Evolutionary conservation across 2,113 vertebrate genomes (phyloP).

Genomic region (Nibea coibor): DNA sequence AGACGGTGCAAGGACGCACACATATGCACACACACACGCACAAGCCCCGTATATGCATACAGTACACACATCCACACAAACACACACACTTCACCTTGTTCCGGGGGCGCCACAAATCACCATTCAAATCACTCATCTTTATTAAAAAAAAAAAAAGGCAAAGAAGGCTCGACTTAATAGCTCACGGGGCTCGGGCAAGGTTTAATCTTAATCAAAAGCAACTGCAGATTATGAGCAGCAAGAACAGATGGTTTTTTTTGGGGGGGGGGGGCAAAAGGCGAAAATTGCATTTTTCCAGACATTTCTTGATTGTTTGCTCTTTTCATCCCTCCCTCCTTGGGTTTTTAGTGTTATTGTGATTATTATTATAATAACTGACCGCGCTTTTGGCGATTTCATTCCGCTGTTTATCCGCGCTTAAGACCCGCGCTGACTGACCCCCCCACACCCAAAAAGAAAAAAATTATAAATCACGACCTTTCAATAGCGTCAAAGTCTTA

Average conservation of each 20-base stretch:
- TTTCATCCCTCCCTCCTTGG: constrained; percentile 23
- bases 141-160: constrained; percentile 53
- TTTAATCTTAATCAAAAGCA: constrained; percentile 81
- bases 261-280: background rate
- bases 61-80: background rate
- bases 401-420: constrained; percentile 81
- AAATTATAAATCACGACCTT: constrained; percentile 57
- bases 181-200: constrained; percentile 21
- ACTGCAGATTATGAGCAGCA: constrained; percentile 69
- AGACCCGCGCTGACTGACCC: no score
- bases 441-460: background rate
- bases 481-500: constrained; percentile 76
- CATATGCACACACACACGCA: background rate
- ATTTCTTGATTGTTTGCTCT: constrained; percentile 72
- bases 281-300: constrained; percentile 73
- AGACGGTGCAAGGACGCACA: constrained; percentile 60
- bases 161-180: constrained; percentile 55
- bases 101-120: constrained; percentile 59
- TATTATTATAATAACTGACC: constrained; percentile 73
- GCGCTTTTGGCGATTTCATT: constrained; percentile 77
- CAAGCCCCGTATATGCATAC: background rate
- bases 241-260: constrained; percentile 78
- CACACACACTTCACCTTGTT: constrained; percentile 68
- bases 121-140: constrained; percentile 69
- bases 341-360: constrained; percentile 45